Conservation (phyloP, 2,113 vertebrate genomes). For the Amphiprion ocellaris region DNA sequence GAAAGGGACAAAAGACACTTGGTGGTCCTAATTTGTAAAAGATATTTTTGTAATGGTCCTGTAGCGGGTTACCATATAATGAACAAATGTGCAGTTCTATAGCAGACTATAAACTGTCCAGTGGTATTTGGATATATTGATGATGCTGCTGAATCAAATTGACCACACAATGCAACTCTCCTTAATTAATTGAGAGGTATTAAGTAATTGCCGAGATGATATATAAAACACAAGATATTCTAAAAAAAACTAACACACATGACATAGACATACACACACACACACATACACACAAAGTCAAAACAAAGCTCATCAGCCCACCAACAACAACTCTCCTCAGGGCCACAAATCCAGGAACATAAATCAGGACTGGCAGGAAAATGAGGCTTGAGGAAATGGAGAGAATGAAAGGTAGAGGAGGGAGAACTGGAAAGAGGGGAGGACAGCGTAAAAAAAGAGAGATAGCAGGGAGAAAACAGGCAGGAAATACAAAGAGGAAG, state of each 20-base stretch:
- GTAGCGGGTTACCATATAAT: background rate
- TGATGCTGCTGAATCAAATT: slow-evolving; percentile 5
- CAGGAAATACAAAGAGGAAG: slow-evolving; percentile 65
- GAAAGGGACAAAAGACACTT: too few relatives aligned
- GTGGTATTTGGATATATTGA: slow-evolving; percentile 1
- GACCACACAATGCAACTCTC: background rate
- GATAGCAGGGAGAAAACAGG: slow-evolving; percentile 40
- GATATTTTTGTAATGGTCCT: background rate
- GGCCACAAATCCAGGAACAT: slow-evolving; percentile 77
- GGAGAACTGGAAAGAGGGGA: slow-evolving; percentile 38
- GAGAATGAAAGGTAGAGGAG: slow-evolving; percentile 59
- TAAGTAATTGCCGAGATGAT: slow-evolving; percentile 11
- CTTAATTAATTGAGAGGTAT: slow-evolving; percentile 15
- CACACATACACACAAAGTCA: slow-evolving; percentile 7
- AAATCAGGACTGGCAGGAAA: slow-evolving; percentile 80
- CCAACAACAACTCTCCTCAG: slow-evolving; percentile 67
- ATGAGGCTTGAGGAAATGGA: slow-evolving; percentile 73
- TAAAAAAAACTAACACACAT: slow-evolving; percentile 15
- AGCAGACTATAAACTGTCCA: background rate
- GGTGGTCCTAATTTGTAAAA: too few relatives aligned
- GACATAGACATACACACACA: background rate
- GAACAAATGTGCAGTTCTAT: too few relatives aligned
- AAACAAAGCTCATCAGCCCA: slow-evolving; percentile 71
- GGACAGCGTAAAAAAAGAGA: slow-evolving; percentile 47
- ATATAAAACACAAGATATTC: slow-evolving; percentile 16